Base-by-base conservation (phyloP, 2,113 vertebrate genomes). In the Anthoscopus minutus region DNA sequence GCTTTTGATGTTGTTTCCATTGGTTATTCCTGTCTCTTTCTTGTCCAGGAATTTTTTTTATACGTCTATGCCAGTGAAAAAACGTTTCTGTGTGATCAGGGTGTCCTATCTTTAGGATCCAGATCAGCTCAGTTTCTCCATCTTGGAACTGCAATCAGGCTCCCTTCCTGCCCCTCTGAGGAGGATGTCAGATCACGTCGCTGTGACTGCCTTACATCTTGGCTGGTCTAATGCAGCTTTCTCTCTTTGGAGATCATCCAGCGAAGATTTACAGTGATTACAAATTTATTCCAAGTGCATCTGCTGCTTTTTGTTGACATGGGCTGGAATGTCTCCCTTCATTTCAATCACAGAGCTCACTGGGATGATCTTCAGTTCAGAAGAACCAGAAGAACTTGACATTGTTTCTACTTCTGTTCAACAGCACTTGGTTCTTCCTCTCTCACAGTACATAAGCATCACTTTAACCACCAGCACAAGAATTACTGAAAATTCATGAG, bases 221-320 rank as follows among this genome's bases (percentile, higher is more conserved):
- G 92, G 83, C 76, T 73, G 57, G 56, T n/a, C 38, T 69, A 30
- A 66, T 3, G 23, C 14, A 42, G 44, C 57, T 73, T 76, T 62
- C 45, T 79, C 48, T 89, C 83, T 81, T 89, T 95, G 96, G 94
- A 96, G 72, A 64, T 44, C 62, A 69, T 81, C 94, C 94, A 95
- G 60, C 0, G 0, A 54, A 78, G 64, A 23, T 79, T 66, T 65
- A 21, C 2, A 6, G 24, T 18, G 38, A 27, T 56, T 81, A 74
- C 45, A 66, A 71, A 93, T 88, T 60, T 89, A 93, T 93, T 93
- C 79, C 57, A 65, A 96, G 81, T 42, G 45, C 3, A 7, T 95
- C 45, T 18, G 7, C 30, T 0, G 0, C 35, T 4, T 85, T 94
- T 87, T 58, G 58, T n/a, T 93, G 53, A 57, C 45, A 50, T 2